Conservation (phyloP, 2,797 vertebrate genomes). For the Danio aesculapii region DNA sequence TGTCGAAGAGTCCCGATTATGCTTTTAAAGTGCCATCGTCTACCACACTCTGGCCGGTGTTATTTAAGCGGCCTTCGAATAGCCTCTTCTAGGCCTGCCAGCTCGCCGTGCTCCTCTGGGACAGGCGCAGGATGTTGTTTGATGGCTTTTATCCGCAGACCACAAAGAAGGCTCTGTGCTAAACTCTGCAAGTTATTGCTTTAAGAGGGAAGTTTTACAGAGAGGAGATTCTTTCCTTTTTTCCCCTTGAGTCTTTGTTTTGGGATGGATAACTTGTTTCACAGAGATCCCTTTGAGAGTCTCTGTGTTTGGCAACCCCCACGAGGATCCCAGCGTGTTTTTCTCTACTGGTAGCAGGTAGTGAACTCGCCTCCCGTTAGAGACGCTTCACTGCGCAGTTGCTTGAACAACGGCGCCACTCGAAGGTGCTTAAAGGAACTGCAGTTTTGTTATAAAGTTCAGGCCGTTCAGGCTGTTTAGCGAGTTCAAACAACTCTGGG, state of each 20-base stretch:
- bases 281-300: constrained; percentile 53
- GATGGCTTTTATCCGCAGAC: constrained; percentile 66
- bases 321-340: constrained; percentile 44
- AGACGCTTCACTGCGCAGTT: constrained; percentile 19
- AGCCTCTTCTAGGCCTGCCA: constrained; percentile 37
- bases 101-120: constrained; percentile 43
- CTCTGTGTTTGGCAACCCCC: constrained; percentile 41
- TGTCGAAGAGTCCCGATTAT: not conserved
- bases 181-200: constrained; percentile 63
- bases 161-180: constrained; percentile 70
- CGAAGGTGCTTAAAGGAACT: constrained; percentile 62
- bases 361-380: constrained; percentile 14
- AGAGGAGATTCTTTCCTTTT: constrained; percentile 46
- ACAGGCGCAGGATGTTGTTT: constrained; percentile 66
- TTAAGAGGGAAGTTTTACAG: constrained; percentile 60
- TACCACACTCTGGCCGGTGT: constrained; percentile 3
- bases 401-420: constrained; percentile 71
- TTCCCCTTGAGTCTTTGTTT: constrained; percentile 46
- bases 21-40: constrained; percentile 27
- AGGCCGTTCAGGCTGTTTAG: not conserved
- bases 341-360: constrained; percentile 35
- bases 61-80: not conserved
- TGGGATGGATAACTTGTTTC: constrained; percentile 50
- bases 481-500: not conserved
- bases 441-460: constrained; percentile 1